phyloP scores from a whole-genome alignment of 2,113 vertebrate species.

The Melanocharis versteri region DNA sequence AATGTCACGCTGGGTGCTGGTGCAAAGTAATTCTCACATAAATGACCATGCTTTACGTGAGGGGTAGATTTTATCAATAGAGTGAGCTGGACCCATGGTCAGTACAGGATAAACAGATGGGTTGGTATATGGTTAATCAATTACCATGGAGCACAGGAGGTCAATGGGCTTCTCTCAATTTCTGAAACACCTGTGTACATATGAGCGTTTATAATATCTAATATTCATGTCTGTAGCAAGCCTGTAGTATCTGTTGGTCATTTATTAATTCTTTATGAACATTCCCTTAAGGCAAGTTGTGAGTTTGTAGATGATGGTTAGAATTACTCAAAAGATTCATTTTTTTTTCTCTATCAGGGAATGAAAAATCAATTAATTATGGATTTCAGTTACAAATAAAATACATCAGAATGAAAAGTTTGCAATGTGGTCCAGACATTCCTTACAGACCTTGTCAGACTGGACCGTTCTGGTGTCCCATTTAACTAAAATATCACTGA shows the following conservation, averaged over 20 bases:
- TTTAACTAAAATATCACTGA: neutral
- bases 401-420: neutral
- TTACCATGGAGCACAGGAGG: neutral
- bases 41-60: neutral
- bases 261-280: neutral
- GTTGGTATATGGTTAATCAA: neutral
- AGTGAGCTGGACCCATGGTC: neutral
- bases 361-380: neutral
- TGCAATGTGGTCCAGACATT: neutral
- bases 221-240: neutral
- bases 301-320: neutral
- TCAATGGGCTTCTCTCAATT: neutral
- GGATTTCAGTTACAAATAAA: neutral
- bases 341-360: neutral
- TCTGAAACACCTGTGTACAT: neutral
- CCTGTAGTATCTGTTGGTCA: neutral
- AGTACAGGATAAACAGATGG: neutral
- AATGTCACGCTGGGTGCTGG: neutral
- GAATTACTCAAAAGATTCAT: neutral
- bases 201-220: neutral
- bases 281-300: neutral
- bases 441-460: neutral
- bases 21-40: neutral
- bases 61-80: neutral
- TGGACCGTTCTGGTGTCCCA: neutral